phyloP scores from a whole-genome alignment of 1,140 invertebrate genomes.

The Lordiphosa clarofinis region DNA sequence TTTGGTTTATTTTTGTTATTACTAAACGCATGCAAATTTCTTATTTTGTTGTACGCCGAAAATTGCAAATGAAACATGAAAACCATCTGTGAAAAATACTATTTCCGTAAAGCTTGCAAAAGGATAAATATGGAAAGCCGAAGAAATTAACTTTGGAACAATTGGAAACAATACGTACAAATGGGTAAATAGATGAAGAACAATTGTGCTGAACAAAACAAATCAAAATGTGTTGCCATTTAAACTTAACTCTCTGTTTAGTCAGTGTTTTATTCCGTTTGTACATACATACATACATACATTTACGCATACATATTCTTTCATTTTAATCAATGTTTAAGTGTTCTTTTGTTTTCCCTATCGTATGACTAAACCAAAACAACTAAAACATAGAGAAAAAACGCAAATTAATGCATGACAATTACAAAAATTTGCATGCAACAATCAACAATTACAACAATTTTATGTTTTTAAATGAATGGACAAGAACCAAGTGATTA shows the following conservation, averaged over 20 bases:
- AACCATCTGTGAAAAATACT: conserved; percentile 60
- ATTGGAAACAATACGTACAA: conserved; percentile 91
- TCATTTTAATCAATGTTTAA: conserved; percentile 22
- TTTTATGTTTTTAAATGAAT: too few relatives aligned
- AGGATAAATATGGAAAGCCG: conserved; percentile 92
- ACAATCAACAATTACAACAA: too few relatives aligned
- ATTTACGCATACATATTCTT: conserved; percentile 32
- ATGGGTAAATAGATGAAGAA: conserved; percentile 86
- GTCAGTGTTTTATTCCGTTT: conserved; percentile 44
- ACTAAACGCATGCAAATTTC: conserved; percentile 26
- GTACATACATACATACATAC: conserved; percentile 10
- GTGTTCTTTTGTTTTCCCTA: conserved; percentile 29
- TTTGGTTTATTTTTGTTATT: conserved; percentile 13
- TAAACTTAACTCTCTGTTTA: conserved; percentile 37
- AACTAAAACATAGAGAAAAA: conserved; percentile 3
- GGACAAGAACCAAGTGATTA: too few relatives aligned
- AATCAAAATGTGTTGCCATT: conserved; percentile 43
- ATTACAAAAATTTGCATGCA: conserved; percentile 14
- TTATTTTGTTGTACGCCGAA: conserved; percentile 1
- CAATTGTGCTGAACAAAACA: conserved; percentile 35
- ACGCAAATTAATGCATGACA: not conserved
- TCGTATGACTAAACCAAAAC: conserved; percentile 27
- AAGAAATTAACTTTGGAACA: conserved; percentile 92
- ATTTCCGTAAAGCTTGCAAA: conserved; percentile 91
- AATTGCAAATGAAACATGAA: conserved; percentile 31